phyloP scores from a whole-genome alignment of 2,113 vertebrate genomes.

The Elgaria multicarinata region DNA sequence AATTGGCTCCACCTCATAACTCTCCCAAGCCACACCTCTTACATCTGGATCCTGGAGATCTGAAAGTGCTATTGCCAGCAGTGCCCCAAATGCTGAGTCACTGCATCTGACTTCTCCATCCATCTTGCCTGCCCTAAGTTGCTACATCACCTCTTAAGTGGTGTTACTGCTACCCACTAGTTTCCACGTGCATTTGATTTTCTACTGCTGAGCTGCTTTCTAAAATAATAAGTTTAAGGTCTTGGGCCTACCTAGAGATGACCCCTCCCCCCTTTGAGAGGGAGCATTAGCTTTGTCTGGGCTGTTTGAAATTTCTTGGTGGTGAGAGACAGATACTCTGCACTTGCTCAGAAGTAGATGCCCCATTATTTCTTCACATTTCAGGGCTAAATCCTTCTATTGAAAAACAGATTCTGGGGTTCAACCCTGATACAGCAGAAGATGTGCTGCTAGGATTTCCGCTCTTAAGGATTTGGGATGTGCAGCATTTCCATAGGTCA shows the following conservation, averaged over 20 bases:
- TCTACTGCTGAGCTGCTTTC: neutral
- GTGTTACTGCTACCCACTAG: neutral
- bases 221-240: neutral
- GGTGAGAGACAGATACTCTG: neutral
- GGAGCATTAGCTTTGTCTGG: neutral
- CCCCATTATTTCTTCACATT: neutral
- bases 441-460: neutral
- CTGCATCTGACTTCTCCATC: neutral
- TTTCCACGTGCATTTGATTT: neutral
- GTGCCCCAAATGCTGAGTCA: conserved; percentile 50
- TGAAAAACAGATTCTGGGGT: neutral
- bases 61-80: neutral
- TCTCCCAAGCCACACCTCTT: neutral
- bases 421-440: neutral
- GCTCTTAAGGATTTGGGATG: too few relatives aligned
- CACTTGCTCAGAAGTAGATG: neutral
- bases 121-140: neutral
- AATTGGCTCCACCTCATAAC: neutral
- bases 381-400: neutral
- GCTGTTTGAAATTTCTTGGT: neutral
- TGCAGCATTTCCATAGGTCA: neutral
- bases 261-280: neutral
- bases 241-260: neutral
- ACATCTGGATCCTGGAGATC: neutral
- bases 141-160: neutral